These are phyloP conservation scores for Crypturellus tataupa DNA, from an alignment of 2,797 vertebrate genomes.

Conservation along the genomic window DNA sequence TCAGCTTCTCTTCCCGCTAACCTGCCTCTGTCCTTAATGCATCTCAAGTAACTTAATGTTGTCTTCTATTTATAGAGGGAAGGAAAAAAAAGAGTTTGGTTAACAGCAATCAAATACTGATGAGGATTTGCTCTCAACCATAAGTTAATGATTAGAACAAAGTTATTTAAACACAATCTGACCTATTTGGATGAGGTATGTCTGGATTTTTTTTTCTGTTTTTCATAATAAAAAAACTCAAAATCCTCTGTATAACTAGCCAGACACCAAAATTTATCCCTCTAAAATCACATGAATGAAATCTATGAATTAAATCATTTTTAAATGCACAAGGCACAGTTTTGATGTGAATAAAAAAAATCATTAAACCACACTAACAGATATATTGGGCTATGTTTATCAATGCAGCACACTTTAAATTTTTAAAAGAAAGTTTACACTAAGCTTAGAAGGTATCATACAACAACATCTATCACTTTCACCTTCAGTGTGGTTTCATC, in stretches of 20 bases:
- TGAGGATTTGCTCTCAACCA: neutral
- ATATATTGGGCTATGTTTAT: neutral
- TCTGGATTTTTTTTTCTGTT: neutral
- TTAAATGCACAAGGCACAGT: neutral
- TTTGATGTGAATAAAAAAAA: neutral
- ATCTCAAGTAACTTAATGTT: neutral
- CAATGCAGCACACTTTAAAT: neutral
- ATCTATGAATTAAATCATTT: neutral
- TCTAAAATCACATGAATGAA: neutral
- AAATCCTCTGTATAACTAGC: neutral
- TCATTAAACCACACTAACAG: neutral
- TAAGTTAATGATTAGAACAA: neutral
- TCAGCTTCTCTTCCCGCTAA: neutral
- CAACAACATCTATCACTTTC: neutral
- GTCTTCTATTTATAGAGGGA: neutral
- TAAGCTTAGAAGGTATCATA: neutral
- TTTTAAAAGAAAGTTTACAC: neutral
- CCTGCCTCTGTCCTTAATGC: neutral
- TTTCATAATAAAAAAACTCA: neutral
- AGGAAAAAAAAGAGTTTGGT: neutral
- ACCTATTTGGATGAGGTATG: neutral
- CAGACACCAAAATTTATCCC: neutral
- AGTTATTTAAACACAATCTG: neutral
- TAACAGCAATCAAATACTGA: neutral
- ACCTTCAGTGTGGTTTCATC: neutral